Conservation (phyloP, 1,140 invertebrate species). For the Antheraea mylitta region DNA sequence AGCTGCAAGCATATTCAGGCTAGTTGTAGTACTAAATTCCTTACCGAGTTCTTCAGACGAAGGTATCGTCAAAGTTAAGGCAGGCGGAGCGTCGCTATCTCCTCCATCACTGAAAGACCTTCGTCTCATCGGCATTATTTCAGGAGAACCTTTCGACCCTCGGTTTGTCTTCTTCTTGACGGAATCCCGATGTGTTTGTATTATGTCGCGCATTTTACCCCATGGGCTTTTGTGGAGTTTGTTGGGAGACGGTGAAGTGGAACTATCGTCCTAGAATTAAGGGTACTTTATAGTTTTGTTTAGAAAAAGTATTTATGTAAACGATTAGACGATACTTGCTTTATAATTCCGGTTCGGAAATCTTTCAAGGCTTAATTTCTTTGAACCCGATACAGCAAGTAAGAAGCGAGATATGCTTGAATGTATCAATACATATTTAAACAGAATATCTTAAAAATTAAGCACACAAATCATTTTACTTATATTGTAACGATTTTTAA, state of each 20-base stretch:
- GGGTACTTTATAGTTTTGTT: not conserved
- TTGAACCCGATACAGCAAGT: too few species aligned
- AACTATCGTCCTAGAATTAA: constrained; percentile 61
- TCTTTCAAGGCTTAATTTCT: too few species aligned
- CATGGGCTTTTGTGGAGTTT: constrained; percentile 82
- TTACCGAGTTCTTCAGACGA: constrained; percentile 79
- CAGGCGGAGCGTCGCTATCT: constrained; percentile 69
- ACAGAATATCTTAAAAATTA: too few species aligned
- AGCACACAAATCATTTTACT: too few species aligned
- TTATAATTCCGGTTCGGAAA: too few species aligned
- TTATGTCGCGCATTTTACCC: constrained; percentile 86
- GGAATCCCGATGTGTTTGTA: constrained; percentile 84
- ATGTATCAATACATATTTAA: too few species aligned
- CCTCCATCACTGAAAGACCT: constrained; percentile 77
- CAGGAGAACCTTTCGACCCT: constrained; percentile 55
- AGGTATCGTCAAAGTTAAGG: constrained; percentile 80
- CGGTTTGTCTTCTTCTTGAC: constrained; percentile 79
- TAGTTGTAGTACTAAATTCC: not conserved
- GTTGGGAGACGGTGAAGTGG: constrained; percentile 68
- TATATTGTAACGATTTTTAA: too few species aligned
- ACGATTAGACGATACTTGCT: too few species aligned
- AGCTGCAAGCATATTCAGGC: too few species aligned
- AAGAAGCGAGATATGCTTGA: too few species aligned
- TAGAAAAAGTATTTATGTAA: not conserved
- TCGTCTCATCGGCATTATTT: constrained; percentile 67